Base-by-base conservation (phyloP, 53 echinoderm and acorn worm genomes). In the Holothuria leucospilota region DNA sequence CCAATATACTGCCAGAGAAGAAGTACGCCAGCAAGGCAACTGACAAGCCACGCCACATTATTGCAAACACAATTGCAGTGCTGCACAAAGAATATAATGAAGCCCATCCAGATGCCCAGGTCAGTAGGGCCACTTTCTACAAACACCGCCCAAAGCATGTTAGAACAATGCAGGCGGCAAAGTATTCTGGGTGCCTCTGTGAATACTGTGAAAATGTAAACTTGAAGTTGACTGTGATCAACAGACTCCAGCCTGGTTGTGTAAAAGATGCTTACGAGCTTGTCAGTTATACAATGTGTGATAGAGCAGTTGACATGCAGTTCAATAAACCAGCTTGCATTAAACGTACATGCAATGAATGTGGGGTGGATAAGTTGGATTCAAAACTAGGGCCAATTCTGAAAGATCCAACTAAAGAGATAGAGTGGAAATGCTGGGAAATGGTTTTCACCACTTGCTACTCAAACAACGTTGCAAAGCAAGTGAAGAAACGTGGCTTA, bases 131-230 rank as follows among this genome's bases (percentile, higher is more conserved):
- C 7, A 75, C 39, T 10, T 91, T 93, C 85, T 91, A 82, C 51
- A 58, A 9, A 9, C 85, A 39, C 59, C 56, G 93, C 23, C 93
- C 93, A 40, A 68, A 26, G 15, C 69, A 92, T 69, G 90, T 92
- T 12, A 90, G 77, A 46, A 75, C 79, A n/a, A 86, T 49, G 51
- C 21, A n/a, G 39, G 61, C 72, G 64, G 78, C 79, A 18, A 90
- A 92, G 65, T 92, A 89, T 42, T 28, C 66, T 21, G 90, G 90
- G 1, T 89, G 93, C 63, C 71, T 92, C 5, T 92, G 93, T 42
- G 90, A 92, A 38, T 92, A 92, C 40, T 92, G 93, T 41, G 90
- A 92, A 83, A 92, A 92, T 20, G 13, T 92, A 20, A n/a, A 86
- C 42, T 80, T 92, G 24, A 88, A 88, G 71, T 15, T 92, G n/a